Base-by-base conservation (phyloP, 2,113 vertebrate species). In the Sebastes fasciatus region DNA sequence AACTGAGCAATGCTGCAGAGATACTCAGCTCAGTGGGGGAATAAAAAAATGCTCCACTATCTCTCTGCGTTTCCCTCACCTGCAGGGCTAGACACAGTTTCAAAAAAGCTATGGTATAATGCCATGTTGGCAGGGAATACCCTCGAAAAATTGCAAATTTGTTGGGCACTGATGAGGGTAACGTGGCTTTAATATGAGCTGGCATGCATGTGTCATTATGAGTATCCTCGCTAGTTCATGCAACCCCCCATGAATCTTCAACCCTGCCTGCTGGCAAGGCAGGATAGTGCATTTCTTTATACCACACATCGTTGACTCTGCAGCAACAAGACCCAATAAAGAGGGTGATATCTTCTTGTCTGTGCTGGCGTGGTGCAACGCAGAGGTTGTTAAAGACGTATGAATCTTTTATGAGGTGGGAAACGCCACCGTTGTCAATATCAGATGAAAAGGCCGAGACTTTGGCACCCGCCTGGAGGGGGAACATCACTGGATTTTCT, bases 371-470 rank as follows among this genome's bases (percentile, higher is more conserved):
- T 86, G 88, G 86, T 70, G 87, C 74, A 52, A 84, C 77, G 5
- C 79, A 68, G 85, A 66, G 82, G 88, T 86, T 89, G 89, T 94
- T 94, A 94, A 93, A 93, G 85, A 84, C 79, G 69, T 61, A 87
- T 95, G 81, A 95, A 95, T 94, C 84, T 94, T 95, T 95, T 88
- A 95, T 93, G 91, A 92, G 93, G 72, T 73, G 78, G 81, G 83
- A 88, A 89, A 90, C 62, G 67, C 82, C 86, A 76, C 65, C 23
- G 43, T 81, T 61, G 78, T 91, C 86, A 79, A 88, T 91, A 92
- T 79, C 74, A 73, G 86, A 90, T 80, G 72, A 83, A 87, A 84
- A 85, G 70, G 68, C 68, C 1, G 48, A 79, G 82, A 84, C 51
- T 69, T 46, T 62, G 85, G 65, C 79, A 63, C 52, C 65, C 1